These are phyloP conservation scores for Sinotaia quadrata DNA, from an alignment of 2,888 invertebrate genomes.

Conservation along the genomic window DNA sequence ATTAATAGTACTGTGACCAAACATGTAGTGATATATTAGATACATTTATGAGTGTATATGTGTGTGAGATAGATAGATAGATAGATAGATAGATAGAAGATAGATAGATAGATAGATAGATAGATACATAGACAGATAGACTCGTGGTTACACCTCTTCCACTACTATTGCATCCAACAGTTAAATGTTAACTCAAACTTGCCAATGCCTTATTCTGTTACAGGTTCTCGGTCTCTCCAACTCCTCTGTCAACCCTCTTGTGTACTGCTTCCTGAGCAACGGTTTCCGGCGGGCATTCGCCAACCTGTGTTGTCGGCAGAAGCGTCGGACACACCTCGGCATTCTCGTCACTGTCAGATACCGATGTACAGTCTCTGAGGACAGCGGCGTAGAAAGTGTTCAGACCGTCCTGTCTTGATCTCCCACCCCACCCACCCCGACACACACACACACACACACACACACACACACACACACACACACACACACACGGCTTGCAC, in stretches of 20 bases:
- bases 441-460: too few species aligned
- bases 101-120: neutral
- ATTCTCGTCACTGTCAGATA: constrained; percentile 26
- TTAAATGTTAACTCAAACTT: too few species aligned
- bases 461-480: too few species aligned
- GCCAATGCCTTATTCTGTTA: neutral
- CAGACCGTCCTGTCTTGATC: constrained; percentile 37
- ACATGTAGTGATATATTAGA: too few species aligned
- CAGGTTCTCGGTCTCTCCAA: constrained; percentile 56
- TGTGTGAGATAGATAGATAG: too few species aligned
- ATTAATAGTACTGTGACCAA: too few species aligned
- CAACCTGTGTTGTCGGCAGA: constrained; percentile 46
- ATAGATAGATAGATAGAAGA: too few species aligned
- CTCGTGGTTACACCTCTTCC: too few species aligned
- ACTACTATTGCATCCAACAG: too few species aligned
- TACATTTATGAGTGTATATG: neutral
- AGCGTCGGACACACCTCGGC: constrained; percentile 20
- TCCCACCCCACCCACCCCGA: too few species aligned
- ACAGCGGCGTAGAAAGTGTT: constrained; percentile 38
- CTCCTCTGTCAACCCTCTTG: constrained; percentile 64
- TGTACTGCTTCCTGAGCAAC: constrained; percentile 62
- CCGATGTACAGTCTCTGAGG: constrained; percentile 33
- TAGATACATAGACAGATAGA: too few species aligned
- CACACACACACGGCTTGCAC: too few species aligned
- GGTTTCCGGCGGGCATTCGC: constrained; percentile 57